Evolutionary conservation across 2,797 vertebrate genomes (phyloP).

Genomic region (Cryptoprocta ferox): DNA sequence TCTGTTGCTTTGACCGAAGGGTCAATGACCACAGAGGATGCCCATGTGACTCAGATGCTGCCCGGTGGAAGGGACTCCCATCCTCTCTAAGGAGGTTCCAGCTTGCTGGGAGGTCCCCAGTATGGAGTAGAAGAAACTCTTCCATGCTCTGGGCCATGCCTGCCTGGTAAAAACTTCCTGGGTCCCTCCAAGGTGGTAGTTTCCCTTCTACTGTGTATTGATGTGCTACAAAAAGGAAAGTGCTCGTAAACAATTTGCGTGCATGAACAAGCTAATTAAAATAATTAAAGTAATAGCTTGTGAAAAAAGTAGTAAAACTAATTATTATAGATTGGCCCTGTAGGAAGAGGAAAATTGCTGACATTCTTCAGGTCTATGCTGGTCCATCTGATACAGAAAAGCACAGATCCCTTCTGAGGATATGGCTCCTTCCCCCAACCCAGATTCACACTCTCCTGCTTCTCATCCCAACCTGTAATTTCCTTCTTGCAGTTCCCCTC

Average conservation of each 20-base stretch:
- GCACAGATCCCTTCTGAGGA: neutral
- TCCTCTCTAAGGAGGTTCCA: neutral
- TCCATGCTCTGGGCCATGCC: neutral
- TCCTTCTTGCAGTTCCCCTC: neutral
- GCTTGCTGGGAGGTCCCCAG: neutral
- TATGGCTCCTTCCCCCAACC: neutral
- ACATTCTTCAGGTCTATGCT: constrained; percentile 63
- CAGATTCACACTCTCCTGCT: neutral
- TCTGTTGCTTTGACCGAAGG: neutral
- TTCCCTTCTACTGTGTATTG: constrained; percentile 60
- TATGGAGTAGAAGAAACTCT: neutral
- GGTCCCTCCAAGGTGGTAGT: constrained; percentile 41
- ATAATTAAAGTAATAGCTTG: constrained; percentile 78
- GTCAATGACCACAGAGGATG: neutral
- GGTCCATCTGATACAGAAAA: neutral
- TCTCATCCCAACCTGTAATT: neutral
- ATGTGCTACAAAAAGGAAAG: constrained; percentile 67
- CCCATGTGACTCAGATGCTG: neutral
- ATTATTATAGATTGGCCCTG: constrained; percentile 68
- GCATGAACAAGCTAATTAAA: constrained; percentile 78
- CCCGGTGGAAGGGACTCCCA: too few species aligned
- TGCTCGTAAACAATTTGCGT: constrained; percentile 63
- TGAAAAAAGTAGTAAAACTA: constrained; percentile 72
- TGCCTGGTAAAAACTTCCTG: neutral
- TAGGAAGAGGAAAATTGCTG: constrained; percentile 67